Conservation (phyloP, 1,140 invertebrate species). For the Trypoxylus dichotomus region DNA sequence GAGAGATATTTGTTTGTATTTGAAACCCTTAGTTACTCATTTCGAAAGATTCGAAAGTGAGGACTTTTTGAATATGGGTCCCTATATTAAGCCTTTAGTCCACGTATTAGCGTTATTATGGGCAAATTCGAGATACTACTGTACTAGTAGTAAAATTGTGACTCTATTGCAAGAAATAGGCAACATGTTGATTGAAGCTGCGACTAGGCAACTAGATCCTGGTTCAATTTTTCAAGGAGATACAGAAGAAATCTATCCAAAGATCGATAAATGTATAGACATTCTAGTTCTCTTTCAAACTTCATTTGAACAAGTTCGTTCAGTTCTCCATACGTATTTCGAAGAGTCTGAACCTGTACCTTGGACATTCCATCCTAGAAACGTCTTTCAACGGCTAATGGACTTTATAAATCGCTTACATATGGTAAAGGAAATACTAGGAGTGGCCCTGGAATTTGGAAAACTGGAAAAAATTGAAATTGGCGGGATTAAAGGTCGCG, state of each 20-base stretch:
- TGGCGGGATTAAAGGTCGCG: constrained; percentile 74
- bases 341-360: constrained; percentile 56
- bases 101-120: constrained; percentile 78
- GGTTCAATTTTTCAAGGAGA: constrained; percentile 72
- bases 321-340: constrained; percentile 61
- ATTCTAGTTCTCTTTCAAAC: constrained; percentile 56
- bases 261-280: constrained; percentile 56
- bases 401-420: constrained; percentile 65
- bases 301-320: constrained; percentile 59
- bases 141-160: constrained; percentile 71
- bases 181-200: constrained; percentile 74
- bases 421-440: constrained; percentile 68
- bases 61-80: constrained; percentile 65
- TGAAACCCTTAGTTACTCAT: constrained; percentile 63
- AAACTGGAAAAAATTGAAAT: constrained; percentile 88
- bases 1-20: constrained; percentile 67
- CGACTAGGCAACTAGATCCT: constrained; percentile 59
- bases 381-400: constrained; percentile 71
- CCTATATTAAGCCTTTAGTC: constrained; percentile 66
- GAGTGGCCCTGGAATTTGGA: constrained; percentile 75
- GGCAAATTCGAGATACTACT: constrained; percentile 82
- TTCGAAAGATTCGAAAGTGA: constrained; percentile 72
- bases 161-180: constrained; percentile 73
- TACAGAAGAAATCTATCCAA: constrained; percentile 62
- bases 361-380: constrained; percentile 75